Evolutionary conservation across 1,140 invertebrate genomes (phyloP), one percentile per base, ranked within the genome.

Genomic region (Mesaphorura yosii): DNA sequence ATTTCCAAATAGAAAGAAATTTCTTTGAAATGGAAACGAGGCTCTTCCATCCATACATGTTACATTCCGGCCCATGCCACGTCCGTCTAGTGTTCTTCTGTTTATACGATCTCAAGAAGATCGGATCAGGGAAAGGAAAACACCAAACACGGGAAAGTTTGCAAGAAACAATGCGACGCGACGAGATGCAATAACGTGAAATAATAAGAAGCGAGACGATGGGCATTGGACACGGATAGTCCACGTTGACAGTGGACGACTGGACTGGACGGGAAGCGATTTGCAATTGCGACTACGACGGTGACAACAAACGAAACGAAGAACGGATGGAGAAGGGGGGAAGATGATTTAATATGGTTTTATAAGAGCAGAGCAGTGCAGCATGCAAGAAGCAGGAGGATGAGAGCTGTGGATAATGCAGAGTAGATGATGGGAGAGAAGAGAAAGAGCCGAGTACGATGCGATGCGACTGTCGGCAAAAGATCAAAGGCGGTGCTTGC

Each of bases 401-500:
- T n/a, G n/a, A n/a, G n/a, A n/a, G n/a, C n/a, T n/a, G n/a, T n/a
- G n/a, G n/a, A n/a, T n/a, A n/a, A n/a, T n/a, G n/a, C n/a, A n/a
- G n/a, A n/a, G n/a, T n/a, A n/a, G n/a, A 42, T 10, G 40, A 6
- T 19, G 28, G 4, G 10, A 20, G 28, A 48, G 46, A 31, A 46
- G 23, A 46, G 44, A 12, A 46, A 25, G 23, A 49, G 48, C 50
- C 44, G 59, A 62, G 50, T 55, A 25, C 17, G 23, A 27, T 23
- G 29, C 39, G 58, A 46, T 53, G 59, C 55, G 55, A 61, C 55
- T 62, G 60, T 62, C 60, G 60, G 60, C 60, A 59, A 59, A 61
- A 62, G 54, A 59, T 62, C 60, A 62, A 62, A 62, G 60, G 60
- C 60, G 57, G 57, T 57, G 48, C 60, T 57, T 58, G 48, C 53